Percentiles rank a stretch among this genome's conserved stretches.
Conservation (phyloP, 2,888 invertebrate genomes). For the Incurvaria masculella region DNA sequence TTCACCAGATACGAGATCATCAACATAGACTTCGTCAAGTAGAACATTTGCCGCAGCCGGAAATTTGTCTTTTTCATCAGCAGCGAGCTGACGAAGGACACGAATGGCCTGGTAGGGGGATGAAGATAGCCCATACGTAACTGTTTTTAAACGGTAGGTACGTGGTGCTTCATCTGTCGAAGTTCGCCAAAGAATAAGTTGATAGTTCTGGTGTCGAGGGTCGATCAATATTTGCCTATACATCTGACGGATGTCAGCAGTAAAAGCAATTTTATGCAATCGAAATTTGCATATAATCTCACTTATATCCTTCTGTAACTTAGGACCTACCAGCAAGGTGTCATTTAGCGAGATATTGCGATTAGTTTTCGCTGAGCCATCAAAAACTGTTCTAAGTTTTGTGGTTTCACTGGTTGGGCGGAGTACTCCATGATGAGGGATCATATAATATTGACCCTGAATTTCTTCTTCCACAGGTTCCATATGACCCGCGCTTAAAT, state of each 20-base stretch:
- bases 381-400: slow-evolving; percentile 19
- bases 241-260: slow-evolving; percentile 15
- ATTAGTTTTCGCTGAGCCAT: slow-evolving; percentile 17
- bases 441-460: slow-evolving; percentile 12
- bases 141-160: too few species aligned
- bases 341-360: slow-evolving; percentile 15
- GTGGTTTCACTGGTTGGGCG: slow-evolving; percentile 16
- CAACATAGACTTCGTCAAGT: too few species aligned
- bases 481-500: too few species aligned
- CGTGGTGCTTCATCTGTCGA: slow-evolving; percentile 8
- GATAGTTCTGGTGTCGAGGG: neutral
- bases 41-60: too few species aligned
- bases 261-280: slow-evolving; percentile 13
- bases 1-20: too few species aligned
- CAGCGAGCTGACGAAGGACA: slow-evolving; percentile 8
- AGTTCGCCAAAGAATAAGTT: too few species aligned
- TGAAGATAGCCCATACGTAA: slow-evolving; percentile 16
- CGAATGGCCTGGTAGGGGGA: slow-evolving; percentile 10
- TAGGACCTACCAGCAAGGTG: slow-evolving; percentile 14
- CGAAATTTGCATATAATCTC: slow-evolving; percentile 16
- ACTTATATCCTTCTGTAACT: slow-evolving; percentile 15
- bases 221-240: slow-evolving; percentile 5
- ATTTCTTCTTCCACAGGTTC: neutral
- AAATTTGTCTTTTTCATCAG: too few species aligned
- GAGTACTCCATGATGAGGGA: slow-evolving; percentile 20